Base-by-base conservation (phyloP, 92 coral and sea anemone genomes). In the Hydrozoanthus gracilis region DNA sequence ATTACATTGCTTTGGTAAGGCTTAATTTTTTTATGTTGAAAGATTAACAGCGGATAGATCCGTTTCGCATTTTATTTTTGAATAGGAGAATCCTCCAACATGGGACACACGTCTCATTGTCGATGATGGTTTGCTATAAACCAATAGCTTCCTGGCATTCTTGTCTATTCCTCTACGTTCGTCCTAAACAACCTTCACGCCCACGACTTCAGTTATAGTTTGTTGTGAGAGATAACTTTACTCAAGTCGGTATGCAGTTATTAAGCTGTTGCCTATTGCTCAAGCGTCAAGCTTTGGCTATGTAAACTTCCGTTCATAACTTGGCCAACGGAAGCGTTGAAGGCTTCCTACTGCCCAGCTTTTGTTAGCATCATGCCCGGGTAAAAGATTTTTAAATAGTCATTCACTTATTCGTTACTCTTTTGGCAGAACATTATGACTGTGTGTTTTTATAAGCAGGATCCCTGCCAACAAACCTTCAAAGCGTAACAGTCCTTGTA, bases 401-500 rank as follows among this genome's bases (percentile, higher is more conserved):
- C 18, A 62, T 12, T 27, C 39, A 27, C 39, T 27, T 27, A 27
- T 27, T 27, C 39, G 39, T 27, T 27, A 27, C 39, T 27, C 39
- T 27, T 27, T 27, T 27, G 39, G 39, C 39, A 27, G 39, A 27
- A 27, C 39, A 27, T 27, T 27, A 27, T 27, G 39, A 27, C 39
- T 27, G 39, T 27, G 39, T 50, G 69, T 13, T 49, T 5, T 15
- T 20, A 74, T 65, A 51, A 44, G 60, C 51, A 16, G 4, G n/a
- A 0, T 18, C 44, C 27, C 17, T 47, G 61, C 73, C 61, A 80
- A 66, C 61, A 65, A 65, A 64, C 62, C 20, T 73, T 48, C 73
- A 62, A 73, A 85, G n/a, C 84, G 88, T 88, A 90, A 87, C 88
- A 80, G 82, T 46, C 47, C 71, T 73, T 79, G 66, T 90, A 94